Evolutionary conservation across 2,113 vertebrate genomes (phyloP), one percentile per base, ranked within the genome.

Genomic region (Oxyura jamaicensis): DNA sequence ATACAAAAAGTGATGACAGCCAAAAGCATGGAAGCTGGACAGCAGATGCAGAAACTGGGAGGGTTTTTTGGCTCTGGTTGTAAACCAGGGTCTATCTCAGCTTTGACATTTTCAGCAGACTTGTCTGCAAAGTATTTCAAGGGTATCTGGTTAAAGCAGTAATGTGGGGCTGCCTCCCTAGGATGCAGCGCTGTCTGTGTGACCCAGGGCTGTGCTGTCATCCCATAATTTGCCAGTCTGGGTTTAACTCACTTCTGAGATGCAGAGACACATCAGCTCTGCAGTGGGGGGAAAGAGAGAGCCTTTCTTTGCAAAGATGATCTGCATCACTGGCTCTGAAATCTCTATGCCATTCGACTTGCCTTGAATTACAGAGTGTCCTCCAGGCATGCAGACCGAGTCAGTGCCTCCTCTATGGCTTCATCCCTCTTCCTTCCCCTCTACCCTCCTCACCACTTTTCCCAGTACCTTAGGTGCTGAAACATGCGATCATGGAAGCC

Each of bases 401-500:
- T 28, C 3, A 1, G 21, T 59, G 63, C 41, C 14, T 58, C 68
- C 29, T 75, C 48, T 76, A 75, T 21, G 15, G 9, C 10, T 75
- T 65, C 3, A 1, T 19, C 31, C 17, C 13, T 76, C 56, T 79
- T 75, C 29, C 18, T 66, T 23, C 18, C 13, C 15, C 16, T 55
- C 59, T n/a, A 42, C 18, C 8, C 56, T 79, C 36, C 21, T 59
- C 50, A 19, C 13, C 29, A 11, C 42, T 59, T 29, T 71, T 28
- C 21, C 13, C 62, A 48, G 17, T 14, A 46, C 8, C 28, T n/a
- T 50, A 42, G 4, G 23, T 41, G 20, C 10, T 58, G 60, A 94
- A 39, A 10, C 28, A 68, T 14, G 11, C 0, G 0, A 5, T n/a
- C 31, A 33, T 0, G 0, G 59, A 39, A 8, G 29, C 16, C 53